phyloP scores from a whole-genome alignment of 2,113 vertebrate species.

The Alethe diademata region DNA sequence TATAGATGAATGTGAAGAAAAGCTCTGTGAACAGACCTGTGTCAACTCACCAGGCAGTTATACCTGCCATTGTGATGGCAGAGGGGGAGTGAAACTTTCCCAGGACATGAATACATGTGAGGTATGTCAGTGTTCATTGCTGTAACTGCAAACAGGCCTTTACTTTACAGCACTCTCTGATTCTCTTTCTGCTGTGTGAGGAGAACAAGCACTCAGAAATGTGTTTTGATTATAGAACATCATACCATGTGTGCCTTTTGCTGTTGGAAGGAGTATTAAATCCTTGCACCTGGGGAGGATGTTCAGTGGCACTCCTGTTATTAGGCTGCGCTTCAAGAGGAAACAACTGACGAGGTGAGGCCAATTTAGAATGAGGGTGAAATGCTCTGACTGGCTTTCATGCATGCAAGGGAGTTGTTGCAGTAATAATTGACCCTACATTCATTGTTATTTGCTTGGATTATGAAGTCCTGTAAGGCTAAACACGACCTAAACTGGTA shows the following conservation, averaged over 20 bases:
- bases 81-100: slow-evolving; percentile 87
- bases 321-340: slow-evolving; percentile 89
- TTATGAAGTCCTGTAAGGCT: neutral
- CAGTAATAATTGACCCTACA: neutral
- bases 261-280: slow-evolving; percentile 84
- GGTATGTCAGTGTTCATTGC: slow-evolving; percentile 71
- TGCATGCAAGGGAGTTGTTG: neutral
- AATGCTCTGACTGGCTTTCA: neutral
- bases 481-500: neutral
- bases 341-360: slow-evolving; percentile 87
- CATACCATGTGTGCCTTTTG: slow-evolving; percentile 80
- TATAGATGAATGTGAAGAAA: slow-evolving; percentile 87
- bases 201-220: neutral
- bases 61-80: slow-evolving; percentile 90
- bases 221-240: slow-evolving; percentile 76
- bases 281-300: slow-evolving; percentile 94
- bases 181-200: neutral
- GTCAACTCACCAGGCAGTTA: slow-evolving; percentile 90
- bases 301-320: slow-evolving; percentile 89
- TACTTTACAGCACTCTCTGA: neutral
- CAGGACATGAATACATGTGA: slow-evolving; percentile 87
- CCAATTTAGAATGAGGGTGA: neutral
- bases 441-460: neutral
- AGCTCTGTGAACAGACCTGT: slow-evolving; percentile 87
- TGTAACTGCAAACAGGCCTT: neutral